Evolutionary conservation across 2,797 vertebrate species (phyloP).

Genomic region (Loris lydekkerianus): DNA sequence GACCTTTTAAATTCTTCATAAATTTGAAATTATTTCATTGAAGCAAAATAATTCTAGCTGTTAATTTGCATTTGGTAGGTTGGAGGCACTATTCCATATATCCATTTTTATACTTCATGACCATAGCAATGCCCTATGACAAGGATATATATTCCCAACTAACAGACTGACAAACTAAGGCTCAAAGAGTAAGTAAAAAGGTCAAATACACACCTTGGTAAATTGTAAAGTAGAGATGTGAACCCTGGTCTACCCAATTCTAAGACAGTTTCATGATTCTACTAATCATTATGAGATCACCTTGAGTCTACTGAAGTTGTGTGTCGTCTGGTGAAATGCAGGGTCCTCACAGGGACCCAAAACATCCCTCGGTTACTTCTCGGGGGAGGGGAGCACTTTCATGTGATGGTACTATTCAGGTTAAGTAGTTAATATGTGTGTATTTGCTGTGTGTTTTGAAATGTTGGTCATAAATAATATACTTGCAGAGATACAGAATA

Average conservation of each 20-base stretch:
- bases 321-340: background rate
- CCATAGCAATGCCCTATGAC: background rate
- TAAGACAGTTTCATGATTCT: background rate
- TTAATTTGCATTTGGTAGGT: background rate
- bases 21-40: slow-evolving; percentile 54
- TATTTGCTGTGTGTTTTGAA: slow-evolving; percentile 30
- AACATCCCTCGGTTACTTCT: background rate
- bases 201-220: background rate
- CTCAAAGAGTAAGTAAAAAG: background rate
- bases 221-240: background rate
- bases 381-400: background rate
- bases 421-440: background rate
- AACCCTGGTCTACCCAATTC: background rate
- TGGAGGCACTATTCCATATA: background rate
- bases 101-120: background rate
- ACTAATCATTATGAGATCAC: background rate
- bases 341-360: background rate
- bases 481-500: background rate
- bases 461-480: background rate
- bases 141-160: background rate
- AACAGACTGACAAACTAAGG: background rate
- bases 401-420: background rate
- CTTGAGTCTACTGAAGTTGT: background rate
- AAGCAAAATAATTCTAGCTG: background rate
- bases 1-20: slow-evolving; percentile 40